These are phyloP conservation scores for Nebria brevicollis DNA, from an alignment of 2,888 invertebrate species.

Conservation along the genomic window DNA sequence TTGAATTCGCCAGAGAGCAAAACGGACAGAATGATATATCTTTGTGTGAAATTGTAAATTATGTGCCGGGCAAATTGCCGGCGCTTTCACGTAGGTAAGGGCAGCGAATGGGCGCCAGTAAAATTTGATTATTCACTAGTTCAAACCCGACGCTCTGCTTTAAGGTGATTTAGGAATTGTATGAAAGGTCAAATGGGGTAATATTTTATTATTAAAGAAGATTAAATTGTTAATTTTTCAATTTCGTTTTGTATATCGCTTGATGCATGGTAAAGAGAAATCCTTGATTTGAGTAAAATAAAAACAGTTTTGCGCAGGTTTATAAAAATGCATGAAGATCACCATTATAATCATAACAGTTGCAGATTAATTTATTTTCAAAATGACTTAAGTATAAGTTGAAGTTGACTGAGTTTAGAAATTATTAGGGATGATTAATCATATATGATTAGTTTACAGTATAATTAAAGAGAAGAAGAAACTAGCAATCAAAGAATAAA, in stretches of 20 bases:
- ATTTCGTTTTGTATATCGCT: neutral
- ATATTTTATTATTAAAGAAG: neutral
- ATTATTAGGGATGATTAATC: too few species aligned
- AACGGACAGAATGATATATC: neutral
- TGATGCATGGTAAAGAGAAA: too few species aligned
- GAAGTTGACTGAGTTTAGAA: too few species aligned
- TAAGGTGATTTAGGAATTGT: neutral
- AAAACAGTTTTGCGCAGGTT: too few species aligned
- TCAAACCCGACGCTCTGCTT: neutral
- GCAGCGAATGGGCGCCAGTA: neutral
- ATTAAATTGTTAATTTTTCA: neutral
- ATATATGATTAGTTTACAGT: too few species aligned
- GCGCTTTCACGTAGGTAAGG: neutral
- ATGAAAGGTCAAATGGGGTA: neutral
- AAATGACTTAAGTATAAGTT: too few species aligned
- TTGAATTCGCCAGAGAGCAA: slow-evolving; percentile 1
- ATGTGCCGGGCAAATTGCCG: neutral
- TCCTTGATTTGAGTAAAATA: too few species aligned
- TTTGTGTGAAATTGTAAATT: neutral
- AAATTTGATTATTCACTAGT: neutral
- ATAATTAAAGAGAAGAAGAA: too few species aligned
- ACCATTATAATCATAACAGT: too few species aligned
- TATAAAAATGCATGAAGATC: too few species aligned
- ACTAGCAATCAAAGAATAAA: too few species aligned
- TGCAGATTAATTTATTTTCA: too few species aligned